phyloP scores from a whole-genome alignment of 2,888 invertebrate species.

The Philonicus albiceps region DNA sequence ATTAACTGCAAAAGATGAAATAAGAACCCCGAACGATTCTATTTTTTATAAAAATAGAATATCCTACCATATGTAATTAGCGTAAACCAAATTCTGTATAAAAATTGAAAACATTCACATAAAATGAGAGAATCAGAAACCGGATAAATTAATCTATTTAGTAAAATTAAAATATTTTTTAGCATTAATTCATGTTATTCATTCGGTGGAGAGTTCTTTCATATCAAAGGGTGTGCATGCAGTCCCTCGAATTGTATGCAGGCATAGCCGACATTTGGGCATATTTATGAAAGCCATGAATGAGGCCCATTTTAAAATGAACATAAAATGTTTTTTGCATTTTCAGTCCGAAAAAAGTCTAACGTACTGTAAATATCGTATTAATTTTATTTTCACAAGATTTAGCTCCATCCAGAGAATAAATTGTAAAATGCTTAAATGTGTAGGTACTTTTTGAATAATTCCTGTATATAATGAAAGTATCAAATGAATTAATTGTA shows the following conservation, averaged over 20 bases:
- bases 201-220: not conserved
- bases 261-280: not conserved
- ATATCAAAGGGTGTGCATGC: conserved; percentile 6
- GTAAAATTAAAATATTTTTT: not conserved
- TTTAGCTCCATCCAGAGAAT: not conserved
- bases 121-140: not conserved
- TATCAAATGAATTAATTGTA: not conserved
- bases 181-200: not conserved
- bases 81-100: not conserved
- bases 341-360: not conserved
- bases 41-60: conserved; percentile 31
- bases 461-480: conserved; percentile 17
- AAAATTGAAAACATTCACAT: not conserved
- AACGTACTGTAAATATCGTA: not conserved
- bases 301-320: not conserved
- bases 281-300: not conserved
- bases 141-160: not conserved
- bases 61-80: not conserved
- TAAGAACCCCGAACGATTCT: not conserved
- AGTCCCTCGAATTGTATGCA: not conserved
- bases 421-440: conserved; percentile 6
- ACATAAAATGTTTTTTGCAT: not conserved
- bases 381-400: not conserved
- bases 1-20: not conserved
- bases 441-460: not conserved